Base-by-base conservation (phyloP, 2,888 invertebrate species). In the Tenthredo scrophulariae region DNA sequence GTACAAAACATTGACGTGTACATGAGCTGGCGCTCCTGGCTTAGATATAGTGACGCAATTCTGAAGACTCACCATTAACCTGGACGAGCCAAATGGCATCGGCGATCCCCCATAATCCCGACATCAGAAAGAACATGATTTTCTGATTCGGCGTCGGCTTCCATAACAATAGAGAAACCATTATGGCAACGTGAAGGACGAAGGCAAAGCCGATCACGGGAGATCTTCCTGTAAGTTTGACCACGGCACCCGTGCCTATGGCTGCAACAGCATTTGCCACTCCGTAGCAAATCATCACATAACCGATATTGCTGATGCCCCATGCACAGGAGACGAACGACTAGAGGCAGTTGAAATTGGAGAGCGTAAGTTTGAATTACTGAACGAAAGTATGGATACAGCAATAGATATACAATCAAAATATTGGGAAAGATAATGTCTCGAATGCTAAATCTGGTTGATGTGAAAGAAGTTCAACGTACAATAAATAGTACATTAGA, bases 71-170 rank as follows among this genome's bases (percentile, higher is more conserved):
- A 98, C 98, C 97, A 91, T 98, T 98, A 74, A 98, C 96, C 93
- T 98, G 98, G 2, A 98, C 98, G 87, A 98, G 95, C 97, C 98
- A 98, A 84, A 98, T 95, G 0, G 98, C 98, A 90, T 98, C 98
- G 67, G 97, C 97, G 4, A 97, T 94, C 0, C 98, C 98, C 98
- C 98, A 98, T 46, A 97, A 92, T 0, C 96, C 97, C 0, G 98
- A 97, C 86, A 98, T 94, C 9, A 96, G 90, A 93, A 97, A 98
- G 93, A 98, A 97, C 75, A 97, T 94, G 1, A 95, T 84, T 91
- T 96, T 96, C 89, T 96, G 96, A 0, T 95, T 94, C 0, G 96
- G 95, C 18, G 95, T 94, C 0, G 98, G 97, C 43, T 95, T 94
- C 98, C 98, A 98, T 1, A 94, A 90, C 85, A 96, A 93, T 90